Evolutionary conservation across 2,113 vertebrate genomes (phyloP).

Genomic region (Megaceryle torquata): DNA sequence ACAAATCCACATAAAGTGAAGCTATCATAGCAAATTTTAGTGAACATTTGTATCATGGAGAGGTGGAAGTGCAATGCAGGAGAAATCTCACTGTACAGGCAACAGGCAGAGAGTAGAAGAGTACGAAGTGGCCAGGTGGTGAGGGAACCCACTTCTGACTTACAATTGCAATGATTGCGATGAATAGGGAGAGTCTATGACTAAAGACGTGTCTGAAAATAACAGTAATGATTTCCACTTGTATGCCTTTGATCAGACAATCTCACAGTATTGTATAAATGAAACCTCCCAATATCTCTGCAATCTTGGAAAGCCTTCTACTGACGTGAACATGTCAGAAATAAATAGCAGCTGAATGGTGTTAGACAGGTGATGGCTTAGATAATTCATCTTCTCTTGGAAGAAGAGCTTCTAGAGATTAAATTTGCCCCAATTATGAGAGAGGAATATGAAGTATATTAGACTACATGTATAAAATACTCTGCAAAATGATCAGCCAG

Average conservation of each 20-base stretch:
- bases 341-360: conserved; percentile 40
- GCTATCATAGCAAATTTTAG: not conserved
- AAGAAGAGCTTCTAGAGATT: conserved; percentile 6
- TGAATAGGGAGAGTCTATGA: conserved; percentile 54
- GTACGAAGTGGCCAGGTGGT: conserved; percentile 45
- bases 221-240: conserved; percentile 62
- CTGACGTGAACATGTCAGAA: conserved; percentile 13
- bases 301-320: conserved; percentile 45
- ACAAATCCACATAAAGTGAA: conserved; percentile 14
- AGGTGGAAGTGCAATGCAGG: not conserved
- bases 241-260: conserved; percentile 57
- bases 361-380: conserved; percentile 33
- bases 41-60: not conserved
- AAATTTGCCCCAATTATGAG: conserved; percentile 32
- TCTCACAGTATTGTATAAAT: conserved; percentile 38
- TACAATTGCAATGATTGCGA: conserved; percentile 45
- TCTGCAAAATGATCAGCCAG: conserved; percentile 4
- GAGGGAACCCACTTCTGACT: conserved; percentile 20
- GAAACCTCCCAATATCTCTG: conserved; percentile 32
- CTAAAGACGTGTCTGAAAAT: conserved; percentile 56
- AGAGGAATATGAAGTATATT: conserved; percentile 17
- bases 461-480: conserved; percentile 27
- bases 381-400: conserved; percentile 23
- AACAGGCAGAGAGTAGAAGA: conserved; percentile 18
- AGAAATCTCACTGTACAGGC: not conserved